Percentiles rank a stretch among this genome's conserved stretches.
These are phyloP conservation scores for Pseudorectes ferrugineus DNA, from an alignment of 2,113 vertebrate genomes.

Conservation along the genomic window DNA sequence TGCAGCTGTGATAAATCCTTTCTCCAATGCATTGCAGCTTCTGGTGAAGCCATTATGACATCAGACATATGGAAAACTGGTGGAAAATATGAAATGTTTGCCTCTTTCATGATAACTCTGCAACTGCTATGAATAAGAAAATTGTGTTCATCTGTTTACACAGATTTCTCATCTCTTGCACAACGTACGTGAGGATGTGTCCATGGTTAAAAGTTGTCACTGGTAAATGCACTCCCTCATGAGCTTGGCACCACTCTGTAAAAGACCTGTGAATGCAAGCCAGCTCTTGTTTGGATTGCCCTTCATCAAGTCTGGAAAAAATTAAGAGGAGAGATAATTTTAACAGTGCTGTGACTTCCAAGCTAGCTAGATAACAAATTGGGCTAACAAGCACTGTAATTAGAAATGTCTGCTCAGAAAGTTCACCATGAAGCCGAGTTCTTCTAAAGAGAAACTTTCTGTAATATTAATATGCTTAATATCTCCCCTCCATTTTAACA, in stretches of 20 bases:
- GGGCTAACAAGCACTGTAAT: conserved; percentile 27
- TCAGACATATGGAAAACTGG: conserved; percentile 26
- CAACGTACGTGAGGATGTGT: neutral
- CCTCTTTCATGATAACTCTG: conserved; percentile 3
- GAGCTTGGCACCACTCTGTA: neutral
- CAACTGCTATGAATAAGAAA: conserved; percentile 29
- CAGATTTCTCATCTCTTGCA: conserved; percentile 40
- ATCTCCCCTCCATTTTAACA: neutral
- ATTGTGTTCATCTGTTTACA: conserved; percentile 29
- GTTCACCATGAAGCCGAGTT: neutral
- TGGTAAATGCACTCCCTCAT: neutral
- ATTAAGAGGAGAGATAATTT: conserved; percentile 23
- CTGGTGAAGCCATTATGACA: conserved; percentile 45
- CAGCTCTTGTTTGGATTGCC: conserved; percentile 37
- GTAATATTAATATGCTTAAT: conserved; percentile 10
- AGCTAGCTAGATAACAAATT: conserved; percentile 35
- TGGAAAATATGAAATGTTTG: conserved; percentile 30
- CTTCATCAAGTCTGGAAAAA: conserved; percentile 22
- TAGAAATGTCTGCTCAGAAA: conserved; percentile 37
- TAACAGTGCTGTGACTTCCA: conserved; percentile 25
- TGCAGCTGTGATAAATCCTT: conserved; percentile 17
- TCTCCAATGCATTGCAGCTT: conserved; percentile 17
- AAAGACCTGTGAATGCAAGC: conserved; percentile 20
- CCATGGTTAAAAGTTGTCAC: conserved; percentile 19
- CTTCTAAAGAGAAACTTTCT: neutral